A percentile compares a stretch with the other conserved stretches of the same genome.
phyloP scores from a whole-genome alignment of 2,113 vertebrate genomes.

The Sminthopsis crassicaudata region DNA sequence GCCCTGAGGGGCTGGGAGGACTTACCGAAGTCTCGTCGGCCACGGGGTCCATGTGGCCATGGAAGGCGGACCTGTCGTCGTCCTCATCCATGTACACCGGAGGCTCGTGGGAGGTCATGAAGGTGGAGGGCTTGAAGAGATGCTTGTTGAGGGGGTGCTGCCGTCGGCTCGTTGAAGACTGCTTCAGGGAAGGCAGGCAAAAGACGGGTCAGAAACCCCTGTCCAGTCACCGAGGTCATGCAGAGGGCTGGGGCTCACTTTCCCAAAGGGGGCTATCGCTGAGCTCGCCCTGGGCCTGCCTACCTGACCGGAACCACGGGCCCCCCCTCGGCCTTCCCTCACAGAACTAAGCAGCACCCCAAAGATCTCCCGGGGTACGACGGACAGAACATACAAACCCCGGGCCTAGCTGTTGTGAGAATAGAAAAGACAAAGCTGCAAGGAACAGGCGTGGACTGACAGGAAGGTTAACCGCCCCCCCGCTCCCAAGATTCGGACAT shows the following conservation, averaged over 20 bases:
- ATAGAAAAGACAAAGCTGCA: neutral
- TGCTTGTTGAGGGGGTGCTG: slow-evolving; percentile 99
- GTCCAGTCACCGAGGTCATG: too few relatives aligned
- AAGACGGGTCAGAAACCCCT: slow-evolving; percentile 36
- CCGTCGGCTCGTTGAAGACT: slow-evolving; percentile 96
- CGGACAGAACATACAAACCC: neutral
- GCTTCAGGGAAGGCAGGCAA: slow-evolving; percentile 72
- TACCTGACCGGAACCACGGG: too few relatives aligned
- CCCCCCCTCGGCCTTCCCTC: too few relatives aligned
- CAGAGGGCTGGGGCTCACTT: too few relatives aligned
- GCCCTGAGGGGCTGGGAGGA: too few relatives aligned
- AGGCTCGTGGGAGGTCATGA: slow-evolving; percentile 98
- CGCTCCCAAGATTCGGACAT: too few relatives aligned
- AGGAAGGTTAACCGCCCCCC: too few relatives aligned
- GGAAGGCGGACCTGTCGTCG: slow-evolving; percentile 93
- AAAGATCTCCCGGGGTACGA: too few relatives aligned
- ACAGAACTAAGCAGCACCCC: too few relatives aligned
- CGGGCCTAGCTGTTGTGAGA: neutral
- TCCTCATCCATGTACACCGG: slow-evolving; percentile 99
- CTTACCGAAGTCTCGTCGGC: slow-evolving; percentile 88
- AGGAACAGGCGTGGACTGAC: too few relatives aligned
- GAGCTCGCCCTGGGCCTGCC: too few relatives aligned
- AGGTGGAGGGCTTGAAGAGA: slow-evolving; percentile 98
- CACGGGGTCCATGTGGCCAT: slow-evolving; percentile 88
- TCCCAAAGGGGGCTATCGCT: too few relatives aligned